Conservation (phyloP, 1,140 invertebrate species). For the Drosophila tani region DNA sequence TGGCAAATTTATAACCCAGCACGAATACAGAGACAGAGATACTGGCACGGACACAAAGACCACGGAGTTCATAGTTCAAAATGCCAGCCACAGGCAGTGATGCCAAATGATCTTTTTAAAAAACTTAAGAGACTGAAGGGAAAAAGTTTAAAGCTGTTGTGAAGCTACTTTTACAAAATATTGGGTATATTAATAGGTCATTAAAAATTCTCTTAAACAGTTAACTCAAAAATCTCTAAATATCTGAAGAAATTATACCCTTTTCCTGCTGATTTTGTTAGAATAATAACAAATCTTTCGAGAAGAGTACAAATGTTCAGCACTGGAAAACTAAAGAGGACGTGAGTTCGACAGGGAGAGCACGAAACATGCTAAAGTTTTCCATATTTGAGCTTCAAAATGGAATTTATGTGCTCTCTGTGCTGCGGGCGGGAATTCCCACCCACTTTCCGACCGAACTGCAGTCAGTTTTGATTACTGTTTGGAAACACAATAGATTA, state of each 20-base stretch:
- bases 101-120: background rate
- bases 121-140: background rate
- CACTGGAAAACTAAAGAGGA: background rate
- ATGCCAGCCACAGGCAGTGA: constrained; percentile 19
- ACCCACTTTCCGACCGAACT: constrained; percentile 1
- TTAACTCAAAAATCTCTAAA: too few species aligned
- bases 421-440: constrained; percentile 16
- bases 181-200: too few species aligned
- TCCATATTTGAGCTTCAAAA: constrained; percentile 63
- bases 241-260: too few species aligned
- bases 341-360: background rate
- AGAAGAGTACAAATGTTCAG: background rate
- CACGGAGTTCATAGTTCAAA: constrained; percentile 42
- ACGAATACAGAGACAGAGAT: background rate
- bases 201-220: too few species aligned
- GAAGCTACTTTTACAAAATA: too few species aligned
- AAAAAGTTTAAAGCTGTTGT: background rate
- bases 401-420: constrained; percentile 55
- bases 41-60: constrained; percentile 7
- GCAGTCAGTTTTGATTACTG: constrained; percentile 54
- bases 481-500: constrained; percentile 47
- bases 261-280: too few species aligned
- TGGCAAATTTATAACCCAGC: constrained; percentile 66
- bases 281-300: too few species aligned
- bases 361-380: constrained; percentile 49